These are phyloP conservation scores for Larimichthys crocea DNA, from an alignment of 2,113 vertebrate genomes.

Conservation along the genomic window DNA sequence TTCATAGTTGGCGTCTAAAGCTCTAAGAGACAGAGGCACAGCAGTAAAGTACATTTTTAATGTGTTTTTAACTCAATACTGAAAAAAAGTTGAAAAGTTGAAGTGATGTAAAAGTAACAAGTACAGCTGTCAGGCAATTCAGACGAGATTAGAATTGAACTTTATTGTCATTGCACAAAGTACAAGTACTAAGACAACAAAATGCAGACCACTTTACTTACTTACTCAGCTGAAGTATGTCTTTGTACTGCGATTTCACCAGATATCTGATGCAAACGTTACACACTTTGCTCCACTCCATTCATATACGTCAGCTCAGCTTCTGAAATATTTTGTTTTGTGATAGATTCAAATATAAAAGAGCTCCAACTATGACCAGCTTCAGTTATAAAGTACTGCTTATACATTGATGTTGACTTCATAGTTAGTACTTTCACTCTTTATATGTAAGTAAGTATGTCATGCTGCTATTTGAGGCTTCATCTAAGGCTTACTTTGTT, in stretches of 20 bases:
- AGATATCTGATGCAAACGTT: background rate
- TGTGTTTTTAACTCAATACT: background rate
- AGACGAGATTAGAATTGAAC: too few species aligned
- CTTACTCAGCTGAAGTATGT: background rate
- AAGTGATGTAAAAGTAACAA: background rate
- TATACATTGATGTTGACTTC: background rate
- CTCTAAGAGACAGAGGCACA: background rate
- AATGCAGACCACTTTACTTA: background rate
- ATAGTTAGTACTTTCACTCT: background rate
- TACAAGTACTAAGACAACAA: too few species aligned
- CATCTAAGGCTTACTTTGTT: background rate
- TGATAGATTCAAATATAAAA: background rate
- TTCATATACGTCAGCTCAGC: background rate
- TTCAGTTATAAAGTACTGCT: background rate
- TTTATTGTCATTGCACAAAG: too few species aligned
- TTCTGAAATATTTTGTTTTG: background rate
- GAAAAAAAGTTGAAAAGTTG: background rate
- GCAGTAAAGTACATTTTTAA: background rate
- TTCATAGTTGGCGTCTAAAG: background rate
- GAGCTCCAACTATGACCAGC: too few species aligned
- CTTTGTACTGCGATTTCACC: background rate
- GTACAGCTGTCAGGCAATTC: background rate
- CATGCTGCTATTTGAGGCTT: background rate
- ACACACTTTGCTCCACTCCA: background rate
- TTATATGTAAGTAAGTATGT: background rate